Conservation (phyloP, 2,797 vertebrate species). For the Cephalopachus bancanus region DNA sequence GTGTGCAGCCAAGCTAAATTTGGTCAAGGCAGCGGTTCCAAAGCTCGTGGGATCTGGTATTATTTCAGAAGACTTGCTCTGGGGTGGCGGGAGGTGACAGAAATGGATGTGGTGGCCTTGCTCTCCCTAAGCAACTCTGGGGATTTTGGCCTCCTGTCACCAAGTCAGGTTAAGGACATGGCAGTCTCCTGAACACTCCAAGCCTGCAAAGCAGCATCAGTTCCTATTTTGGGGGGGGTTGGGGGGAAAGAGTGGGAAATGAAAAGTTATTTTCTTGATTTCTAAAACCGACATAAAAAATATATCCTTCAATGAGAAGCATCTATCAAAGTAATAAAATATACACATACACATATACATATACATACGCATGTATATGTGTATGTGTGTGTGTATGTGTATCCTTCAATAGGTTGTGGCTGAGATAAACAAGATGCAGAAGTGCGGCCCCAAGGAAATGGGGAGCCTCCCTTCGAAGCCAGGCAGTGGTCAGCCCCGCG, state of each 20-base stretch:
- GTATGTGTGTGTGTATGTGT: background rate
- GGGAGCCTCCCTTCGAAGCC: background rate
- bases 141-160: background rate
- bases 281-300: background rate
- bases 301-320: background rate
- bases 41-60: background rate
- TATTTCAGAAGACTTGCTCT: background rate
- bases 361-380: too few relatives aligned
- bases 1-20: background rate
- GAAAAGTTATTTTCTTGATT: background rate
- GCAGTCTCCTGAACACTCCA: background rate
- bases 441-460: background rate
- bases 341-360: too few relatives aligned
- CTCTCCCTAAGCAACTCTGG: background rate
- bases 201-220: background rate
- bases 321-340: too few relatives aligned
- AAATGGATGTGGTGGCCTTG: background rate
- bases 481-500: background rate
- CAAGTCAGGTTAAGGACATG: background rate
- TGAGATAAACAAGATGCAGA: background rate
- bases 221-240: background rate
- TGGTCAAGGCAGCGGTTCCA: background rate
- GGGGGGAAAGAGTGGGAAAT: background rate
- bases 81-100: too few relatives aligned
- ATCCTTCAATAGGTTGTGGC: background rate